Base-by-base conservation (phyloP, 2,888 invertebrate genomes). In the Teinopalpus imperialis region DNA sequence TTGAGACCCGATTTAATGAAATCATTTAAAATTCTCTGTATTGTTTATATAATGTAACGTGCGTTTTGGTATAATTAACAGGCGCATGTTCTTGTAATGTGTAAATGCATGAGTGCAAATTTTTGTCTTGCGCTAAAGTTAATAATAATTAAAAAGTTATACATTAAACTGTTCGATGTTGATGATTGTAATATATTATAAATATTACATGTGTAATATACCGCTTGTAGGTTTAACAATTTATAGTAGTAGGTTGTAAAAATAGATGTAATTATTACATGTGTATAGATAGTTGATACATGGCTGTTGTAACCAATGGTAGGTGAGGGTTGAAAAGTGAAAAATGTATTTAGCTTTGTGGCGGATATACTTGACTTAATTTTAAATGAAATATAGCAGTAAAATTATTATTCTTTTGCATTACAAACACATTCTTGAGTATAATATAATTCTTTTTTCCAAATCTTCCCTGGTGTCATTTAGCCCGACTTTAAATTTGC, bases 241-340 rank as follows among this genome's bases (percentile, higher is more conserved):
- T 63, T 60, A 52, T 66, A 63, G 60, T 53, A 58, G 48, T 52
- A 61, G 54, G 63, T 49, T 66, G 63, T 72, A 69, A 60, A 72
- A 67, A 67, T 59, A 63, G 60, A 67, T 64, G 39, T 41, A 54
- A 63, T 60, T 40, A 56, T 36, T 9, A 34, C n/a, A 2, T 55
- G 47, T 59, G 43, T 57, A 59, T 53, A 54, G 50, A 48, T 39
- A 7, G 8, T 69, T 74, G 66, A 59, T 69, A 74, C 66, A 59
- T 74, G 51, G 63, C 60, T 73, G 74, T 80, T 75, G 60, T 54
- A 74, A 71, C 74, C 71, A 74, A 72, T 74, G 69, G 75, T 79
- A 80, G 73, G 61, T 59, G 60, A 61, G 59, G 20, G 66, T 59
- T 60, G 66, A 55, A 48, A 48, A 37, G 35, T 35, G 54, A 48